phyloP scores from a whole-genome alignment of 2,797 vertebrate genomes.

The Eulemur rubriventer region DNA sequence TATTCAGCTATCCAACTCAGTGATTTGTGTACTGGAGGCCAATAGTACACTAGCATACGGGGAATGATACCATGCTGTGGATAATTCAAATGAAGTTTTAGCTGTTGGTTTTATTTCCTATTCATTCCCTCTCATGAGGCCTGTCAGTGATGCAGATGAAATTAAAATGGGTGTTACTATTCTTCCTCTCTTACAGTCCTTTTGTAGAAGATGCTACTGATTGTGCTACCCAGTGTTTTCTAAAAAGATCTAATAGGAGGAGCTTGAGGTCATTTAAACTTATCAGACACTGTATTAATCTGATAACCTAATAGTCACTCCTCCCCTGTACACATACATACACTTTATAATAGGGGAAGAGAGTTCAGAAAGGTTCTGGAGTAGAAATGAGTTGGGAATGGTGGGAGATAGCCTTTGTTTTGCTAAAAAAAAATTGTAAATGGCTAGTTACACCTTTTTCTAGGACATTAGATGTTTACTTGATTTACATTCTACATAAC shows the following conservation, averaged over 20 bases:
- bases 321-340: not conserved
- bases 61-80: not conserved
- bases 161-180: conserved; percentile 20
- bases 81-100: not conserved
- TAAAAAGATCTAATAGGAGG: not conserved
- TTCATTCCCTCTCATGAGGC: not conserved
- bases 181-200: not conserved
- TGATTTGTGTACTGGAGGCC: not conserved
- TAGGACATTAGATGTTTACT: conserved; percentile 12
- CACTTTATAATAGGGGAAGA: not conserved
- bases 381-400: not conserved
- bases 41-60: not conserved
- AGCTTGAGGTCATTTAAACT: conserved; percentile 28
- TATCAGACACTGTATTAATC: not conserved
- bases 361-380: conserved; percentile 39
- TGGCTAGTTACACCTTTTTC: not conserved
- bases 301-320: not conserved
- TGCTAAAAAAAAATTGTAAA: not conserved
- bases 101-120: conserved; percentile 22
- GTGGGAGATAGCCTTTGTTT: not conserved
- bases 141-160: not conserved
- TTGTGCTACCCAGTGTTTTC: not conserved
- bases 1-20: not conserved
- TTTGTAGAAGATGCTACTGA: conserved; percentile 24
- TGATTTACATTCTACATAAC: conserved; percentile 15